Evolutionary conservation across 2,797 vertebrate genomes (phyloP), one percentile per base, ranked within the genome.

Genomic region (Tympanoctomys barrerae): DNA sequence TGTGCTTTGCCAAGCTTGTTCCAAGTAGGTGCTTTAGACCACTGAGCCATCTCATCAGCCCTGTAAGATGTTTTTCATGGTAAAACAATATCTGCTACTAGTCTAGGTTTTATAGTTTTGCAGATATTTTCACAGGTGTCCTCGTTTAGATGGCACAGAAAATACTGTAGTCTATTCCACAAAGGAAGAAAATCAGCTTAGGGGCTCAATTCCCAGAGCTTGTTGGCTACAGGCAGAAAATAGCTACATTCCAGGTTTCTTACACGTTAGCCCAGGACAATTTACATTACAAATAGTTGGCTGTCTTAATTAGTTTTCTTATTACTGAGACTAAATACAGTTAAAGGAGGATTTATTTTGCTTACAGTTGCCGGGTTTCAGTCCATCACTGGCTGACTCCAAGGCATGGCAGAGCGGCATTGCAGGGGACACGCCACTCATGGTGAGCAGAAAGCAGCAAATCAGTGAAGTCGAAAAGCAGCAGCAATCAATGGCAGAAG

Each of bases 41-140:
- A 39, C 39, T 39, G 39, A 39, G 39, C 39, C 39, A 39, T 39
- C 39, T 39, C 39, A 39, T 4, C 39, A 39, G 39, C 39, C 39
- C 46, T n/a, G 31, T 87, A 95, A 93, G 68, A 75, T 83, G 36
- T 24, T 89, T 78, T 78, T 90, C 66, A 57, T 49, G 68, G 49
- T 54, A 91, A 89, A 91, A 61, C 70, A 36, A 68, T 19, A 64
- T 57, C 49, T 90, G 73, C 31, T 86, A 57, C 3, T 10, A 24
- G 2, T 39, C 24, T 36, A 46, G 12, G 11, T 93, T 70, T 64
- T 66, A 59, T 0, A 1, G 39, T 70, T 94, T 91, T 87, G 3
- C 71, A 77, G 70, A 54, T 70, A 79, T 16, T 83, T 68, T 73
- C 57, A 89, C 0, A 49, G 28, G 0, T 68, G 49, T 94, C 52